phyloP scores from a whole-genome alignment of 2,113 vertebrate genomes.

The Nothoprocta perdicaria region DNA sequence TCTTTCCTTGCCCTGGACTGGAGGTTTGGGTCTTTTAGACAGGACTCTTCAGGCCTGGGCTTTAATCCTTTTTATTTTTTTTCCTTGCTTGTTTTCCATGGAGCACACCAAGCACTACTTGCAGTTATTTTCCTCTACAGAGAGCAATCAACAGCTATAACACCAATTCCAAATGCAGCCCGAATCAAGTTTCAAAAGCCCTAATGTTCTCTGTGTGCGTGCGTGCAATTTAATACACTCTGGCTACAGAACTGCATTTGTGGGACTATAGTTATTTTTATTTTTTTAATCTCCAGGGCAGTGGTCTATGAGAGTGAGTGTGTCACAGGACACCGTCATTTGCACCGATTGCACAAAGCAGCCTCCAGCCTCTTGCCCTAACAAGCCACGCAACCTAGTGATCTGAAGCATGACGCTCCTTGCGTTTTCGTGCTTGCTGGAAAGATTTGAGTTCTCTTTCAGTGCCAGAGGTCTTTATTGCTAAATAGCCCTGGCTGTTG shows the following conservation, averaged over 20 bases:
- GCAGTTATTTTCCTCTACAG: not conserved
- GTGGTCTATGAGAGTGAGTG: not conserved
- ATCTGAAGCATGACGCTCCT: constrained; percentile 16
- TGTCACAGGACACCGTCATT: constrained; percentile 1
- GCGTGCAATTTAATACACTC: not conserved
- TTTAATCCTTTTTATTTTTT: not conserved
- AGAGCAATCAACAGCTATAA: not conserved
- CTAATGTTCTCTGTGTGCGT: not conserved
- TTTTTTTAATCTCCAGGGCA: constrained; percentile 4
- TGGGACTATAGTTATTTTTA: not conserved
- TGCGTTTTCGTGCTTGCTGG: constrained; percentile 2
- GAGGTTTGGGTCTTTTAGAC: not conserved
- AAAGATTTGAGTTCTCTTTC: constrained; percentile 27
- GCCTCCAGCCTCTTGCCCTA: constrained; percentile 36
- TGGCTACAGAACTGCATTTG: not conserved
- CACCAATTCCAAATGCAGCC: not conserved
- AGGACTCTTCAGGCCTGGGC: not conserved
- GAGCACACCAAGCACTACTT: not conserved
- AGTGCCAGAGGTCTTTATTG: constrained; percentile 47
- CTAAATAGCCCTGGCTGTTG: constrained; percentile 55
- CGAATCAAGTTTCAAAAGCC: not conserved
- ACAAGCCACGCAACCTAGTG: not conserved
- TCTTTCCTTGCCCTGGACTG: not conserved
- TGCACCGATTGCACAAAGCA: constrained; percentile 37
- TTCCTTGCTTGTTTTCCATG: not conserved